Conservation (phyloP, 2,113 vertebrate genomes). For the Zosterops pallidus region DNA sequence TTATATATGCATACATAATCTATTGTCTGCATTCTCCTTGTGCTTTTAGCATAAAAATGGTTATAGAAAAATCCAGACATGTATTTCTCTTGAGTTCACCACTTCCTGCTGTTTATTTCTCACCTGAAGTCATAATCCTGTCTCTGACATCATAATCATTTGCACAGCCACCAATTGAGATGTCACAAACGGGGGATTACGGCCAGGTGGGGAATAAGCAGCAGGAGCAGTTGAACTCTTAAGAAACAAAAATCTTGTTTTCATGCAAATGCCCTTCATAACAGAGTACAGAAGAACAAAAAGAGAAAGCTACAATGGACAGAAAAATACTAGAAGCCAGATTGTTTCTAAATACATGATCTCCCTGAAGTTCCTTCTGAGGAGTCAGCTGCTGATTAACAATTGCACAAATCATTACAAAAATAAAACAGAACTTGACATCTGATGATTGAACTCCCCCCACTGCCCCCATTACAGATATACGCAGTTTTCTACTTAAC, state of each 20-base stretch:
- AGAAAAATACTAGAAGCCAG: background rate
- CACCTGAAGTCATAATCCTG: constrained; percentile 67
- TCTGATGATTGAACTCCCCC: background rate
- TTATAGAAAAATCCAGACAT: constrained; percentile 23
- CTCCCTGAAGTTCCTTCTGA: constrained; percentile 23
- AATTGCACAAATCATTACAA: constrained; percentile 25
- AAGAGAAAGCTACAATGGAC: constrained; percentile 15
- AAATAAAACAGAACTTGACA: constrained; percentile 51
- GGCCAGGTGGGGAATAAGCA: constrained; percentile 60
- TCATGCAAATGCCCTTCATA: constrained; percentile 66
- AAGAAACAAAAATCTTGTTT: constrained; percentile 62
- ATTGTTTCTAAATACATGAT: constrained; percentile 28
- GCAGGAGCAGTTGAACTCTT: constrained; percentile 61
- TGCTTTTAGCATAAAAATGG: constrained; percentile 7
- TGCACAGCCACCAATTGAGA: constrained; percentile 61
- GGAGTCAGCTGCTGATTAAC: constrained; percentile 19
- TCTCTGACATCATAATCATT: constrained; percentile 69
- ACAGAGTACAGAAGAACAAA: constrained; percentile 52
- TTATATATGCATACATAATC: background rate
- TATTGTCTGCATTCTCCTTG: background rate
- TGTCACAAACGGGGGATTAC: constrained; percentile 58
- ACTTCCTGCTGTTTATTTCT: constrained; percentile 61
- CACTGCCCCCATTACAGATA: background rate
- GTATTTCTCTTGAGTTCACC: constrained; percentile 42
- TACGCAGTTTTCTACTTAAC: background rate